A percentile compares a stretch with the other conserved stretches of the same genome.
These are phyloP conservation scores for Leucoptera coffeella DNA, from an alignment of 2,888 invertebrate genomes.

Conservation along the genomic window DNA sequence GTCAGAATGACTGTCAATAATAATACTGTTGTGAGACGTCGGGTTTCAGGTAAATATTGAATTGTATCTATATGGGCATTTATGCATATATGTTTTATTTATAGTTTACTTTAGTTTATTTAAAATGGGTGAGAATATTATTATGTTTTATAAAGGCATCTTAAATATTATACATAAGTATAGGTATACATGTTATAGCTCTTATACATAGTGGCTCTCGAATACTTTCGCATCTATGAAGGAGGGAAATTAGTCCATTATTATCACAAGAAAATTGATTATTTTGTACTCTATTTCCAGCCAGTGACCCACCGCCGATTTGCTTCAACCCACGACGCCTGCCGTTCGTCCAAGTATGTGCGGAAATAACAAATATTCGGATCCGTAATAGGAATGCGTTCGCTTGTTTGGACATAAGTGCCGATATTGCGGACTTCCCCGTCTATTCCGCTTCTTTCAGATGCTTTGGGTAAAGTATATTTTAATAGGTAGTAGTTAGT, in stretches of 20 bases:
- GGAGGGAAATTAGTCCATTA: too few species aligned
- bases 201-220: too few species aligned
- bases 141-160: too few species aligned
- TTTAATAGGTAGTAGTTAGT: neutral
- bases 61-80: neutral
- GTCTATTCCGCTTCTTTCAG: conserved; percentile 51
- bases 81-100: too few species aligned
- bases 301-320: conserved; percentile 67
- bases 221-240: too few species aligned
- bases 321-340: conserved; percentile 67
- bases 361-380: conserved; percentile 73
- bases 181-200: too few species aligned
- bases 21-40: conserved; percentile 62
- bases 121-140: too few species aligned
- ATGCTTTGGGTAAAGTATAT: conserved; percentile 31
- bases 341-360: conserved; percentile 63
- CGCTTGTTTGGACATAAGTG: conserved; percentile 71
- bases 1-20: conserved; percentile 67
- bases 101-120: too few species aligned
- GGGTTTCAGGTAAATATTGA: conserved; percentile 58
- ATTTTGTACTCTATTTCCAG: too few species aligned
- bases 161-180: too few species aligned
- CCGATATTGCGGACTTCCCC: conserved; percentile 53
- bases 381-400: conserved; percentile 73
- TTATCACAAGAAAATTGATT: too few species aligned